Evolutionary conservation across 2,113 vertebrate genomes (phyloP).

Genomic region (Megatriorchis doriae): DNA sequence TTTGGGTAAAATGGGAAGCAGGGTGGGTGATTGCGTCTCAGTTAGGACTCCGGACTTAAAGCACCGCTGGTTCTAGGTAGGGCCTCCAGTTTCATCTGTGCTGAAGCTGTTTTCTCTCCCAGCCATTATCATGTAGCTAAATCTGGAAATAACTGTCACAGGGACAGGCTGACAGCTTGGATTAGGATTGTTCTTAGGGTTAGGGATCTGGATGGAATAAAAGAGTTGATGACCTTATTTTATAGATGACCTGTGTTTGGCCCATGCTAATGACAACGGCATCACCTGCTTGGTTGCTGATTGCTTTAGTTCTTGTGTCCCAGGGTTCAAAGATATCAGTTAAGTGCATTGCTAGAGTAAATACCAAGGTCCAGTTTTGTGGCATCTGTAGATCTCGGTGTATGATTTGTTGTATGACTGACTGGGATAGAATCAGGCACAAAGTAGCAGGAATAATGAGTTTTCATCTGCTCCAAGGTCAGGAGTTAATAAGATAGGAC

Average conservation of each 20-base stretch:
- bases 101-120: background rate
- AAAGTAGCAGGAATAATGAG: background rate
- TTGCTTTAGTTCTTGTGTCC: background rate
- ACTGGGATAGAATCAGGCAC: background rate
- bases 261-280: background rate
- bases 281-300: background rate
- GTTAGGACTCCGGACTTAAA: background rate
- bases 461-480: background rate
- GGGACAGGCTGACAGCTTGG: background rate
- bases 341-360: background rate
- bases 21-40: accelerated
- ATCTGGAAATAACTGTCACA: background rate
- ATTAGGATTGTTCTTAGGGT: background rate
- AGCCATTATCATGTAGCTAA: background rate
- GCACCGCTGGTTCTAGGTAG: background rate
- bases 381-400: background rate
- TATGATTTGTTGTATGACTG: background rate
- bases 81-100: accelerated
- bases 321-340: background rate
- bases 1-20: background rate
- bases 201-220: background rate
- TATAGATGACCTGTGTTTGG: background rate
- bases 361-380: background rate
- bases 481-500: background rate
- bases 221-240: background rate